These are phyloP conservation scores for Varanus komodoensis DNA, from an alignment of 2,113 vertebrate species.

Conservation along the genomic window DNA sequence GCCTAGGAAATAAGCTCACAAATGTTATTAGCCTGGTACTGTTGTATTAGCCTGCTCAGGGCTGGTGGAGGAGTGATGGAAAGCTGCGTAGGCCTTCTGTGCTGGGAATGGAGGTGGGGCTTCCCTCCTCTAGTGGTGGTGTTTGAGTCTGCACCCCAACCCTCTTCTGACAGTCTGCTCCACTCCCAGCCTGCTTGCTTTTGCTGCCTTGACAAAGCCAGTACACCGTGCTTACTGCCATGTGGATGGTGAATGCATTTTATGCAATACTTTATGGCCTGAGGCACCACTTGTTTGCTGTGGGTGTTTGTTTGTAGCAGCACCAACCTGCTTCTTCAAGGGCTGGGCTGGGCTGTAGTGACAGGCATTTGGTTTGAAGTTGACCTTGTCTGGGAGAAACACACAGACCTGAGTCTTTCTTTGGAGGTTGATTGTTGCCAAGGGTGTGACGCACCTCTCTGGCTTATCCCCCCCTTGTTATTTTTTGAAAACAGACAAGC, in stretches of 20 bases:
- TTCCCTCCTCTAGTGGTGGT: no score
- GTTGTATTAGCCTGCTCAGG: no score
- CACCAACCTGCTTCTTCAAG: neutral
- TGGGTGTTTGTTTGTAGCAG: neutral
- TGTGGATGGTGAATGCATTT: neutral
- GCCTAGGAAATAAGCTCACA: no score
- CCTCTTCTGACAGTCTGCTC: neutral
- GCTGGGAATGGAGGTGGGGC: no score
- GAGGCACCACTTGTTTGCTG: neutral
- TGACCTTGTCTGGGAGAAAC: neutral
- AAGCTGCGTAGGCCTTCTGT: no score
- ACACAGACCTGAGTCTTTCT: neutral
- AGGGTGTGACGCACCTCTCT: no score
- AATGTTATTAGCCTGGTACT: no score
- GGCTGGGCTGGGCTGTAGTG: neutral
- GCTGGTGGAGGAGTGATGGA: no score
- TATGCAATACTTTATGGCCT: neutral
- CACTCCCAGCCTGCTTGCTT: neutral
- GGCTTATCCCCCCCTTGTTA: neutral
- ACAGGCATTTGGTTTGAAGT: neutral
- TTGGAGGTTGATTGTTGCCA: no score
- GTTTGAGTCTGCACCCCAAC: no score
- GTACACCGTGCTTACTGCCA: neutral
- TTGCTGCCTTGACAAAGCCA: neutral
- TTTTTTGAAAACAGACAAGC: neutral